These are phyloP conservation scores for Chrysoperla carnea DNA, from an alignment of 1,140 invertebrate species.

Conservation along the genomic window DNA sequence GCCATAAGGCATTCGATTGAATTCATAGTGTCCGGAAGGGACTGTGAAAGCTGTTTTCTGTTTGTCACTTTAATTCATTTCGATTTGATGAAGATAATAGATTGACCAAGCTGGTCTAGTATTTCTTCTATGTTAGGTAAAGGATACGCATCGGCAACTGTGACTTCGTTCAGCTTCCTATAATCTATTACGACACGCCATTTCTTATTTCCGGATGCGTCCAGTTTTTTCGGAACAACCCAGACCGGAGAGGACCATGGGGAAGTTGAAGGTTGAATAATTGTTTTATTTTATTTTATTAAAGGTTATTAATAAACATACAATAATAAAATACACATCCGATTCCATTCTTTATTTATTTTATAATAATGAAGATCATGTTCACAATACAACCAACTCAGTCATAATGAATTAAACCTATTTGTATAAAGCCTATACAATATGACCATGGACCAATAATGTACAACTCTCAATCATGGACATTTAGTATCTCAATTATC, in stretches of 20 bases:
- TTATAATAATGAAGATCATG: no score
- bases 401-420: no score
- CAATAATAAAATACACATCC: no score
- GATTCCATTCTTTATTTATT: no score
- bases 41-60: conserved; percentile 22
- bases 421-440: no score
- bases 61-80: conserved; percentile 13
- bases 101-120: conserved; percentile 6
- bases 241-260: conserved; percentile 11
- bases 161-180: conserved; percentile 17
- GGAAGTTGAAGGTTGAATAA: conserved; percentile 7
- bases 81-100: conserved; percentile 20
- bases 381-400: no score
- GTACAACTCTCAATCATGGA: no score
- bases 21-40: conserved; percentile 11
- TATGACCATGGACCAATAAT: no score
- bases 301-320: conserved; percentile 7
- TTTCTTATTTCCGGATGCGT: conserved; percentile 13
- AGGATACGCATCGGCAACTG: conserved; percentile 18
- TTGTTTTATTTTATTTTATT: conserved; percentile 6
- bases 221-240: conserved; percentile 15
- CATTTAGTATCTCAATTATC: no score
- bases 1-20: conserved; percentile 13
- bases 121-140: conserved; percentile 5
- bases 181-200: conserved; percentile 21